Conservation (phyloP, 2,797 vertebrate genomes). For the Coranthus polyacanthus region DNA sequence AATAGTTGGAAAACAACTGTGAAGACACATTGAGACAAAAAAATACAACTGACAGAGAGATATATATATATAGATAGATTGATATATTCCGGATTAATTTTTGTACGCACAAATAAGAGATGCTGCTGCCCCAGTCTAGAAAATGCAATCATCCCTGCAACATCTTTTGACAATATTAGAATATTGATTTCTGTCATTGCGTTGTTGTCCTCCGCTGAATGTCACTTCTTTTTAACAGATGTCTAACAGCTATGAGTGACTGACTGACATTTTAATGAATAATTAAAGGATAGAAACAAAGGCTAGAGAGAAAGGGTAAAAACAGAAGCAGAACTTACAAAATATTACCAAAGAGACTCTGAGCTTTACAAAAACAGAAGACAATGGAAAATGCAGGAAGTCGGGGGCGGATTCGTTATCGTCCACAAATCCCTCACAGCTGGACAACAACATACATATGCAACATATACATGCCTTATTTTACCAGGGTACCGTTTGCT, state of each 20-base stretch:
- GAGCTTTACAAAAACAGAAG: constrained; percentile 3
- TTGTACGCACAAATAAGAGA: background rate
- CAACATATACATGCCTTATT: too few relatives aligned
- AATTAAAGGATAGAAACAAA: constrained; percentile 46
- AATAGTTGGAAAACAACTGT: background rate
- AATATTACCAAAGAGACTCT: constrained; percentile 7
- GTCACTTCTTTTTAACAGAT: constrained; percentile 63
- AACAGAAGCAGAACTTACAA: constrained; percentile 6
- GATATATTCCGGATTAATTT: too few relatives aligned
- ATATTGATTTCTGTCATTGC: constrained; percentile 64
- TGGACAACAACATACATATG: too few relatives aligned
- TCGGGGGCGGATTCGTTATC: too few relatives aligned
- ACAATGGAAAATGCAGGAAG: background rate
- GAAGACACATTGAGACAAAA: background rate
- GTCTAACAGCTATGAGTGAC: constrained; percentile 51
- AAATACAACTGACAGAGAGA: background rate
- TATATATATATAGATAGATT: too few relatives aligned
- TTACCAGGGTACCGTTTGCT: too few relatives aligned
- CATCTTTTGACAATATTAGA: constrained; percentile 55
- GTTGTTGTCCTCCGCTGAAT: constrained; percentile 51
- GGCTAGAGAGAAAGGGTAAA: constrained; percentile 3
- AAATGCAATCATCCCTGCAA: constrained; percentile 22
- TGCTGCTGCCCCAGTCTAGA: constrained; percentile 4
- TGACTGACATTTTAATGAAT: constrained; percentile 64
- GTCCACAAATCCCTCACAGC: too few relatives aligned